Base-by-base conservation (phyloP, 1,140 invertebrate species). In the Drusus annulatus region DNA sequence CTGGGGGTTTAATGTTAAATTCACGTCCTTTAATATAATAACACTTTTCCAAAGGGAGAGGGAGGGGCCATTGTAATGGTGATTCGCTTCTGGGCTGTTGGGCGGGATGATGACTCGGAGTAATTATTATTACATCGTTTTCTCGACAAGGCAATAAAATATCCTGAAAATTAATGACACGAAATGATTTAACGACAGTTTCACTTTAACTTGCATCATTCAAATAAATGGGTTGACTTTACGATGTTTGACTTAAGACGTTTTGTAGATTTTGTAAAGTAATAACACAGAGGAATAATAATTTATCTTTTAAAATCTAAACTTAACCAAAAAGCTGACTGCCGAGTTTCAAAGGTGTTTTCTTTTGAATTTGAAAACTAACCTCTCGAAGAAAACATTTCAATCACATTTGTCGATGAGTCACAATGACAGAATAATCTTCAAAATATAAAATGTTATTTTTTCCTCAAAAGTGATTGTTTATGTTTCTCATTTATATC, bases 111-210 rank as follows among this genome's bases (percentile, higher is more conserved):
- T 71, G 45, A 21, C 68, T 51, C 68, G 3, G 17, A 23, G 19
- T 71, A 71, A 71, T 71, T 71, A 71, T 71, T 71, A 71, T 71
- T 71, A 71, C 45, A 21, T 31, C 62, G 68, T 71, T 52, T 51
- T 23, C n/a, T 51, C 68, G 36, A 51, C 68, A 21, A 13, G 36
- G 68, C 68, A 71, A 71, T 71, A 71, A 71, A 71, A 71, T 71
- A 71, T 71, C 68, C 50, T 51, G 19, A 71, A 71, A 71, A 71
- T 71, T 52, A 71, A 71, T 71, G 68, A 50, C 25, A 13, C 68
- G 45, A 23, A 71, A 71, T 71, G 23, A 71, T 52, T 23, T 71
- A 71, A 71, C 36, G 68, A 51, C 17, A 28, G 50, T 51, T 71
- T 16, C 45, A 25, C 19, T 16, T 17, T 8, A 60, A 60, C 23